Conservation (phyloP, 2,888 invertebrate species). For the Anoplius nigerrimus region DNA sequence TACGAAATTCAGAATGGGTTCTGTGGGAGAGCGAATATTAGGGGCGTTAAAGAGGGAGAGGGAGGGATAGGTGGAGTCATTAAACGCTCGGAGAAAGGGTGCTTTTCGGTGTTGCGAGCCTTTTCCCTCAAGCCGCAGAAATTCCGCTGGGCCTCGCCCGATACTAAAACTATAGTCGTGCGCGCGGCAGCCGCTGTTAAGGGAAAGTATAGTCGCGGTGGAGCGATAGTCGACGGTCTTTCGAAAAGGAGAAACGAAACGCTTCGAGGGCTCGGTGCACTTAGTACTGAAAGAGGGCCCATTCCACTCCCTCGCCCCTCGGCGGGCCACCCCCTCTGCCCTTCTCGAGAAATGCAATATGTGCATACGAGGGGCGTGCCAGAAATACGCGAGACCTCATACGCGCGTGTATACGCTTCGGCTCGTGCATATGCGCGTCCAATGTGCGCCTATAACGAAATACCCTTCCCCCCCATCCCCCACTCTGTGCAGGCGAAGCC, state of each 20-base stretch:
- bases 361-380: constrained; percentile 50
- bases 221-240: no score
- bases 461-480: no score
- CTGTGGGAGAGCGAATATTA: no score
- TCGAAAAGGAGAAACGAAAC: constrained; percentile 33
- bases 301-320: constrained; percentile 5
- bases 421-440: constrained; percentile 6
- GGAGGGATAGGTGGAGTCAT: no score
- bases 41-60: no score
- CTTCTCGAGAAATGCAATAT: constrained; percentile 55
- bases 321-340: neutral
- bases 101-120: neutral
- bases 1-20: no score
- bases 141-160: constrained; percentile 10
- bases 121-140: constrained; percentile 4
- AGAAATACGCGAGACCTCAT: constrained; percentile 40
- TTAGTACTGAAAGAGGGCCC: constrained; percentile 48
- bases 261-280: constrained; percentile 41
- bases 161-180: constrained; percentile 6
- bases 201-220: no score
- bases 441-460: no score
- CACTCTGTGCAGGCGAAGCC: neutral
- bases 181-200: no score
- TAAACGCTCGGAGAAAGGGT: no score
- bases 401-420: neutral